Evolutionary conservation across 2,113 vertebrate genomes (phyloP), one percentile per base, ranked within the genome.

Genomic region (Lasiurus cinereus): DNA sequence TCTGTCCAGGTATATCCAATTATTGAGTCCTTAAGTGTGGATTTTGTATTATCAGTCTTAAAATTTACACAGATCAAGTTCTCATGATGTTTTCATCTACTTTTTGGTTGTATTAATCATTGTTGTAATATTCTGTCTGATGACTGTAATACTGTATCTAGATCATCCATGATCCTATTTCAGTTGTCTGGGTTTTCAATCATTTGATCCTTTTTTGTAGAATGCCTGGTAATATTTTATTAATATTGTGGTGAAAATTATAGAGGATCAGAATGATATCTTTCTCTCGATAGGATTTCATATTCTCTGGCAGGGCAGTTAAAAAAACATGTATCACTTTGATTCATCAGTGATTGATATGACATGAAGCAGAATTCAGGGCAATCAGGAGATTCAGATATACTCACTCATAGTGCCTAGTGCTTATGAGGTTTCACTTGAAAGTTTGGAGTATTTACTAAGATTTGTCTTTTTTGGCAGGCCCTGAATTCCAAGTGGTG

Each of bases 181-280:
- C 39, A 88, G 6, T 96, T 86, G 10, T 85, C 56, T 96, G 67
- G 62, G 19, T 62, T 95, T 96, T 96, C 62, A 16, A 93, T 96
- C 56, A 69, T 86, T 91, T 79, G 46, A 72, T 96, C 46, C 13
- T 82, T 91, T 96, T 80, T 46, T 27, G 29, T 69, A 80, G 76
- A 56, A 88, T 62, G 21, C 11, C n/a, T 90, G 43, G 59, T 83
- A 59, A 77, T 85, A 29, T 89, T 94, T 91, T 85, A 80, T 90
- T 95, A 73, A 87, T 6, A 66, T 62, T 29, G 50, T 87, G 54
- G 84, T 90, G 59, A 70, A 89, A 93, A 31, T 62, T 67, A 59
- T 39, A 52, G 67, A 46, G 29, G 11, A n/a, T 72, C 64, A 67
- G 52, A 84, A 56, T 74, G 70, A 33, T 88, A 19, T 73, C 29